Percentiles rank a stretch among this genome's conserved stretches.
These are phyloP conservation scores for Syngnathus rostellatus DNA, from an alignment of 2,797 vertebrate genomes.

Conservation along the genomic window DNA sequence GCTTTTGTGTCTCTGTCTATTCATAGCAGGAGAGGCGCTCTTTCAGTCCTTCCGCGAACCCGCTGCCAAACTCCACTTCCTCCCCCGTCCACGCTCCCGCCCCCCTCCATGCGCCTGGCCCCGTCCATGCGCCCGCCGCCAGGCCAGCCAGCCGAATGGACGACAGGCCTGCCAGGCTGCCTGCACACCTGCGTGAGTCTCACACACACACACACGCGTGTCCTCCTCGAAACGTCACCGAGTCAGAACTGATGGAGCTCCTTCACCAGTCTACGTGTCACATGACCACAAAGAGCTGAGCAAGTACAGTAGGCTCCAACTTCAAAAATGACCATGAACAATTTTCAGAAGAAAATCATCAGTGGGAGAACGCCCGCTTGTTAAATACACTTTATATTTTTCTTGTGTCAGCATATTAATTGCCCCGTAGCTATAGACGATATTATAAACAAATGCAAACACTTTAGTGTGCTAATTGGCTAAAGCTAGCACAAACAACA, in stretches of 20 bases:
- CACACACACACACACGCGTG: slow-evolving; percentile 18
- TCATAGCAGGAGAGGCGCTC: slow-evolving; percentile 94
- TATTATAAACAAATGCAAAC: too few species aligned
- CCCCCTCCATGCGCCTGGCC: slow-evolving; percentile 74
- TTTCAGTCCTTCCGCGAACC: slow-evolving; percentile 91
- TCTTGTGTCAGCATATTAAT: too few species aligned
- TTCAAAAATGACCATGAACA: too few species aligned
- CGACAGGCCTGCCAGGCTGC: slow-evolving; percentile 84
- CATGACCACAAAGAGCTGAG: not conserved
- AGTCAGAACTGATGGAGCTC: slow-evolving; percentile 23
- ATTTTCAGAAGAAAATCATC: too few species aligned
- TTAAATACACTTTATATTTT: too few species aligned
- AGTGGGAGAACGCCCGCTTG: too few species aligned
- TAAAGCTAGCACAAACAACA: too few species aligned
- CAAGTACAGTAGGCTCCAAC: not conserved
- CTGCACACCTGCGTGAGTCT: slow-evolving; percentile 93
- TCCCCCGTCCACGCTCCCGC: slow-evolving; percentile 86
- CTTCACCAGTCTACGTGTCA: not conserved
- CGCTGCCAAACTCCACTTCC: slow-evolving; percentile 83
- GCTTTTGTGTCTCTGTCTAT: slow-evolving; percentile 72
- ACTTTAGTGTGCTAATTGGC: too few species aligned
- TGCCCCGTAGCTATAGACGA: too few species aligned
- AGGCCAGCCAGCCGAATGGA: slow-evolving; percentile 84
- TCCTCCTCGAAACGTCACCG: slow-evolving; percentile 20
- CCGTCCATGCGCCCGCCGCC: slow-evolving; percentile 86